Percentiles rank a stretch among this genome's conserved stretches.
Evolutionary conservation across 2,113 vertebrate species (phyloP).

Genomic region (Embiotoca jacksoni): DNA sequence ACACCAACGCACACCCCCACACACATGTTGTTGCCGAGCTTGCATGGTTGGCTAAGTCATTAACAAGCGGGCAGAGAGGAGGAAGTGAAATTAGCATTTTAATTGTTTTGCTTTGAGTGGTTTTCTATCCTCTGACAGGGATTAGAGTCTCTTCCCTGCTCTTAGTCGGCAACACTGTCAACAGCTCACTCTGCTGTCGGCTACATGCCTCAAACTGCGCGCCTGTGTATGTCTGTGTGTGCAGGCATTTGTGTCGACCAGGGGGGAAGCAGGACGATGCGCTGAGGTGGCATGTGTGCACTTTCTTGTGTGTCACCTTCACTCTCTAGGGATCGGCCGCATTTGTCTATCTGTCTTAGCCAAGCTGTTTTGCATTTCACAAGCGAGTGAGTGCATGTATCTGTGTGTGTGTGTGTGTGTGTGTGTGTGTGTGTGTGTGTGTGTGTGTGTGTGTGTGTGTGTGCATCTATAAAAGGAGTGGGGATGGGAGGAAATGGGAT

Average conservation of each 20-base stretch:
- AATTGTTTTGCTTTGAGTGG: conserved; percentile 82
- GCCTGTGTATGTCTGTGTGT: not conserved
- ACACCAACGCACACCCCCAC: conserved; percentile 14
- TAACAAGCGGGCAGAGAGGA: conserved; percentile 68
- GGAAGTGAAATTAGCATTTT: conserved; percentile 82
- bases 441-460: conserved; percentile 1
- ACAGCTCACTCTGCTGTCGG: conserved; percentile 67
- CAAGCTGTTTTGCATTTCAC: conserved; percentile 71
- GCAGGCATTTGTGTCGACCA: not conserved
- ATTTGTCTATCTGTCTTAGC: conserved; percentile 67
- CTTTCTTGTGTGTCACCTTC: conserved; percentile 64
- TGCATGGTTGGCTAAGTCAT: conserved; percentile 69
- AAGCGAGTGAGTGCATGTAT: conserved; percentile 40
- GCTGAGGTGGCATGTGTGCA: conserved; percentile 45
- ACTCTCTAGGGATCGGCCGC: conserved; percentile 50
- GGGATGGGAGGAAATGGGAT: conserved; percentile 23
- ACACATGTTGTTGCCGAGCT: conserved; percentile 5
- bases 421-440: not conserved
- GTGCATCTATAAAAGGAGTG: not conserved
- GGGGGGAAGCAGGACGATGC: conserved; percentile 3
- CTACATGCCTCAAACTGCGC: conserved; percentile 23
- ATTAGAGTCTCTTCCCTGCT: conserved; percentile 66
- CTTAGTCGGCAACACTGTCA: conserved; percentile 55
- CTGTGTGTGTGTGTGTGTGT: not conserved
- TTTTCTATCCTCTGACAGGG: conserved; percentile 73